phyloP scores from a whole-genome alignment of 2,797 vertebrate genomes.

The Phoxinus dragarum region DNA sequence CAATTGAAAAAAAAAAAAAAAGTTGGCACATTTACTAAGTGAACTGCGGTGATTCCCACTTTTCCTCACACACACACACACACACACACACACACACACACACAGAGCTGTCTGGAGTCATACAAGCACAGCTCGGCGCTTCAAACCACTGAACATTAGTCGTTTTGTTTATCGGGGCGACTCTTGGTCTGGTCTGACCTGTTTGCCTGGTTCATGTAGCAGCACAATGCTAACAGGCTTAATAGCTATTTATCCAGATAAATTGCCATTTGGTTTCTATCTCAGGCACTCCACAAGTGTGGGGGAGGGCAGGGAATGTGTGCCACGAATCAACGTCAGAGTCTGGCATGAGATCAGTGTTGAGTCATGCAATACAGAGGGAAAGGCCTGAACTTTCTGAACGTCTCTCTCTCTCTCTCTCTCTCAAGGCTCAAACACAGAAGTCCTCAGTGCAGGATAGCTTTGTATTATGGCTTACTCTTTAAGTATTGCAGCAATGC shows the following conservation, averaged over 20 bases:
- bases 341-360: constrained; percentile 62
- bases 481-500: neutral
- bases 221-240: neutral
- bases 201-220: neutral
- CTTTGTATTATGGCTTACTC: neutral
- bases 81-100: too few species aligned
- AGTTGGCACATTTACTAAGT: neutral
- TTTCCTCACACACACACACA: neutral
- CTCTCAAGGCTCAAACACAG: neutral
- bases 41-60: neutral
- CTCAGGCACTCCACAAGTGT: constrained; percentile 33
- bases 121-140: constrained; percentile 16
- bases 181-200: neutral
- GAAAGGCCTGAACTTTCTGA: constrained; percentile 24
- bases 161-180: neutral
- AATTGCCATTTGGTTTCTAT: constrained; percentile 5
- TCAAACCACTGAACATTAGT: constrained; percentile 38
- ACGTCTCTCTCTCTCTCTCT: too few species aligned
- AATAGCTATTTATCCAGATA: constrained; percentile 1
- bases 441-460: constrained; percentile 28
- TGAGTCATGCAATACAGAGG: constrained; percentile 69
- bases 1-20: neutral
- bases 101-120: neutral
- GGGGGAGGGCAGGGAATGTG: constrained; percentile 22
- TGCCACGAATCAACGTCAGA: constrained; percentile 51